Evolutionary conservation across 2,797 vertebrate genomes (phyloP).

Genomic region (Scolopax rusticola): DNA sequence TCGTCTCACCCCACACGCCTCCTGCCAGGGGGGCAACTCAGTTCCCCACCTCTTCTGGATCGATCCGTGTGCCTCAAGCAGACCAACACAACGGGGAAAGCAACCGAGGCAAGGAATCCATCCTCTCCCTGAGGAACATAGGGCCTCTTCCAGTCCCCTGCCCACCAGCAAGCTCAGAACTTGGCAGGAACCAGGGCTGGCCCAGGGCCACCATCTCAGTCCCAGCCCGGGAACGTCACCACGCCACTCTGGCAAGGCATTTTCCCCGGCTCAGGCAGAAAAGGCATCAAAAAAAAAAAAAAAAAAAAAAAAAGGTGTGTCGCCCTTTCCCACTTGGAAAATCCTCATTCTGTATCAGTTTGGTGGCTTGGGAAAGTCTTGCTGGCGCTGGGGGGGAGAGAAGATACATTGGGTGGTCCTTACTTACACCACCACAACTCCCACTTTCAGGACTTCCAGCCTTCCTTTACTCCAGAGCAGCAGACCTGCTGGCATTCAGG

Average conservation of each 20-base stretch:
- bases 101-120: not conserved
- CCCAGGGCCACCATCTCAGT: not conserved
- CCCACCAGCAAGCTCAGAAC: not conserved
- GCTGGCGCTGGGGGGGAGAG: not conserved
- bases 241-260: accelerated
- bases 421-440: not conserved
- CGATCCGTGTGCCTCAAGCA: not conserved
- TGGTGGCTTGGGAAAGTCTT: not conserved
- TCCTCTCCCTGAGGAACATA: not conserved
- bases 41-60: not conserved
- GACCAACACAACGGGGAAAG: not conserved
- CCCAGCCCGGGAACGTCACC: not conserved
- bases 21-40: not conserved
- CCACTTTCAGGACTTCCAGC: not conserved
- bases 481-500: not conserved
- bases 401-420: not conserved
- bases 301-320: not conserved
- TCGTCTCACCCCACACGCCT: not conserved
- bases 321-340: not conserved
- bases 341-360: not conserved
- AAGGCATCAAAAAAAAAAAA: not conserved
- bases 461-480: not conserved
- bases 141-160: not conserved
- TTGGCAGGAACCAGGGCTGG: not conserved
- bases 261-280: not conserved